phyloP scores from a whole-genome alignment of 2,113 vertebrate species.

The Scopus umbretta region DNA sequence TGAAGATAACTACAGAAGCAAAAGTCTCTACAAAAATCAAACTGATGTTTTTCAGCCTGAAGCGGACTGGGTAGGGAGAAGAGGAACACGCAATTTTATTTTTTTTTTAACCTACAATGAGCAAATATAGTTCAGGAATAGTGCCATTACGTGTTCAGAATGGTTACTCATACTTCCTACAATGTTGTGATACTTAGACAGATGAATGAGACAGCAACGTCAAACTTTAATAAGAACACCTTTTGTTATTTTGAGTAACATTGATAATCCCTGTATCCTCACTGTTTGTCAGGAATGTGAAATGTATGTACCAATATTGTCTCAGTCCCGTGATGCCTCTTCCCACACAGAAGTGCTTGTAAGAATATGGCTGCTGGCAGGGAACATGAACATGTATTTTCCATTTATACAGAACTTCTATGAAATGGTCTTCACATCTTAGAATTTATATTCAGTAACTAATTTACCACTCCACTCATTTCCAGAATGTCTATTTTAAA shows the following conservation, averaged over 20 bases:
- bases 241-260: background rate
- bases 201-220: background rate
- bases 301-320: background rate
- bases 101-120: background rate
- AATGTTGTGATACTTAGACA: background rate
- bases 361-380: background rate
- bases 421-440: background rate
- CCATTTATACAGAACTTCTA: background rate
- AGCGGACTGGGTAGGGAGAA: background rate
- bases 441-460: background rate
- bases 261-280: background rate
- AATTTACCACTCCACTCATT: background rate
- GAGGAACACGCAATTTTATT: background rate
- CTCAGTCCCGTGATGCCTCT: background rate
- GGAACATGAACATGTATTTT: background rate
- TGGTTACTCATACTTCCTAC: background rate
- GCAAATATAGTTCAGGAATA: background rate
- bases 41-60: background rate
- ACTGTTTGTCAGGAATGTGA: background rate
- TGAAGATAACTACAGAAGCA: background rate
- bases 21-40: background rate
- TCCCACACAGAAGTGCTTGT: background rate
- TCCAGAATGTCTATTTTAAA: background rate
- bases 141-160: background rate
- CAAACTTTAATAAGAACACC: background rate